Base-by-base conservation (phyloP, 2,888 invertebrate genomes). In the Athrips mouffetella region DNA sequence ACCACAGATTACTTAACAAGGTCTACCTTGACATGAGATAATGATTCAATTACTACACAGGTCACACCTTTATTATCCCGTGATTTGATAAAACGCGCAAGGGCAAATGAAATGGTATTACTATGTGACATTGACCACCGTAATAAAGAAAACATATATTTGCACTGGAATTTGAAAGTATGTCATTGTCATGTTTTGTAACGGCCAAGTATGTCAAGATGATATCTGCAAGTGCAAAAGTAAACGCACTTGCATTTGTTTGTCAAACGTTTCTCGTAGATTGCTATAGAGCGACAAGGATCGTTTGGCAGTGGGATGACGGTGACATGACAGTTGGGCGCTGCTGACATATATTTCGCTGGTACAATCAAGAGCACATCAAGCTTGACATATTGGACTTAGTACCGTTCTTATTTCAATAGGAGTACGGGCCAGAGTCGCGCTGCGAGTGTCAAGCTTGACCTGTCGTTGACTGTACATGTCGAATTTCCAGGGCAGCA, bases 131-230 rank as follows among this genome's bases (percentile, higher is more conserved):
- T 33, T 45, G 45, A 15, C 3, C n/a, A 23, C 15, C n/a, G 21
- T 11, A 46, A 42, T 44, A 44, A 27, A 46, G 15, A 16, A 27
- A 41, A 27, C 6, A 49, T n/a, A 49, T 49, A 47, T 67, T 67
- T 60, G 57, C 67, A 67, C 62, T 48, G 25, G 51, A 55, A 72
- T 73, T 73, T 60, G 73, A 81, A 84, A 80, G 80, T 76, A 57
- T 80, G 85, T 78, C 84, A 85, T 56, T 81, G 85, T 76, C 77
- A 73, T 37, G 49, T 49, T 39, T 30, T 29, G 75, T 75, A 70
- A 76, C 50, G 60, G 44, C 48, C 53, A 71, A 70, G 67, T 66
- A 50, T 74, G 75, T 75, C 76, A 73, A 75, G 74, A 70, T 61
- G 67, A 59, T 56, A 57, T 61, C 57, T 57, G 54, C 55, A 52